Base-by-base conservation (phyloP, 1,140 invertebrate species). In the Cheumatopsyche charites region DNA sequence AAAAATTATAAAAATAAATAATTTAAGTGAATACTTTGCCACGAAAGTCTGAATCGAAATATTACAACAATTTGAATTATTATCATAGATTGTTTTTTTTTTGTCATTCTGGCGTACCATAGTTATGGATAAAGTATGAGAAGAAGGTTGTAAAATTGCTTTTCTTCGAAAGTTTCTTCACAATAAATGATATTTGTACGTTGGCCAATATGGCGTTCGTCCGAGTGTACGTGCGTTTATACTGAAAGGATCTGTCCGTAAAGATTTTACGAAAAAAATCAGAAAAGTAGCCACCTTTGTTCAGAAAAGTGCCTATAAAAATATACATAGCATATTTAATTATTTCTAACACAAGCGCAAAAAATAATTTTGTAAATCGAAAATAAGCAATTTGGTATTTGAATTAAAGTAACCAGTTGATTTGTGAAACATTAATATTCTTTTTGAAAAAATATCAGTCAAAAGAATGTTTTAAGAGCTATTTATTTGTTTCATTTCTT, bases 381-480 rank as follows among this genome's bases (percentile, higher is more conserved):
- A 12, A 11, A 21, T 13, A 36, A 43, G 62, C 17, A 63, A 63
- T 63, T 63, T 63, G 62, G 62, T 13, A 63, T 63, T 63, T 63
- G 62, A 63, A 63, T 63, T 42, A 66, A 66, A 66, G 47, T 47
- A 23, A 66, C 47, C 43, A 66, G 21, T 66, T 66, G 42, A 66
- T 66, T 26, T n/a, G n/a, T n/a, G 47, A 66, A 66, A 47, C 43
- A 66, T 66, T 66, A 66, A 43, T 12, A 15, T 47, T 66, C 41
- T 41, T 47, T 15, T 47, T 73, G 63, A 25, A 62, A n/a, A n/a
- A 73, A 73, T 70, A 73, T 69, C 62, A 73, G 67, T 63, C 36
- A 26, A 68, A 61, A 67, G 26, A 68, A 55, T 47, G 9, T 9
- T 36, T 3, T n/a, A n/a, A n/a, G n/a, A n/a, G n/a, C n/a, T n/a